These are phyloP conservation scores for Python bivittatus DNA, from an alignment of 2,113 vertebrate genomes.

Conservation along the genomic window DNA sequence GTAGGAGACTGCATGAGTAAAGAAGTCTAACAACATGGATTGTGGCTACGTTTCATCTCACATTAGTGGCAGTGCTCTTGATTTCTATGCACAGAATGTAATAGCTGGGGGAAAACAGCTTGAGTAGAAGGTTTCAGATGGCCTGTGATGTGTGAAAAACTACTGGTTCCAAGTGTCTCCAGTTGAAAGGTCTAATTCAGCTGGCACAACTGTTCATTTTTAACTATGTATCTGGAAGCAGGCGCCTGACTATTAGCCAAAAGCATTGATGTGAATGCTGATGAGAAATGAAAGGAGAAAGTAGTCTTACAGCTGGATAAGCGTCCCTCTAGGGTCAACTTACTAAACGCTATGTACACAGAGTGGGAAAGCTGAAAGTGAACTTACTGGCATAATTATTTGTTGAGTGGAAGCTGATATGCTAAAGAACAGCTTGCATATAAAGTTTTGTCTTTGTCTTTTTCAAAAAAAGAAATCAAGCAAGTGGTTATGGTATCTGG, in stretches of 20 bases:
- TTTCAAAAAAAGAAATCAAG: neutral
- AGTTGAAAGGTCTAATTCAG: constrained; percentile 26
- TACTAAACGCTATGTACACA: constrained; percentile 17
- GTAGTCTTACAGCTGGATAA: constrained; percentile 13
- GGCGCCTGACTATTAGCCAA: constrained; percentile 38
- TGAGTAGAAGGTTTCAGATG: constrained; percentile 42
- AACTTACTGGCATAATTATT: constrained; percentile 52
- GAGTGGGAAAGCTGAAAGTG: constrained; percentile 27
- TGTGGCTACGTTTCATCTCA: constrained; percentile 1
- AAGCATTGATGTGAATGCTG: constrained; percentile 37
- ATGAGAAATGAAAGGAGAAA: constrained; percentile 32
- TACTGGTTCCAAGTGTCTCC: constrained; percentile 3
- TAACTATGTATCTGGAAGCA: constrained; percentile 56
- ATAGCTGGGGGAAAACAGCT: constrained; percentile 1
- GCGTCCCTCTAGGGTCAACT: constrained; percentile 34
- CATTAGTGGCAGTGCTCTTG: neutral
- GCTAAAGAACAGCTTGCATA: constrained; percentile 45
- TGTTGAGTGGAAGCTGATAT: constrained; percentile 21
- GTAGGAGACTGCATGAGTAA: neutral
- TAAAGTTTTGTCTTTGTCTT: constrained; percentile 36
- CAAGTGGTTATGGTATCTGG: neutral
- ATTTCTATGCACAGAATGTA: neutral
- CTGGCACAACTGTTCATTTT: constrained; percentile 50
- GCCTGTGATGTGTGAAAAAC: constrained; percentile 34
- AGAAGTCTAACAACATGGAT: neutral